Conservation (phyloP, 2,113 vertebrate genomes). For the Empidonax traillii region DNA sequence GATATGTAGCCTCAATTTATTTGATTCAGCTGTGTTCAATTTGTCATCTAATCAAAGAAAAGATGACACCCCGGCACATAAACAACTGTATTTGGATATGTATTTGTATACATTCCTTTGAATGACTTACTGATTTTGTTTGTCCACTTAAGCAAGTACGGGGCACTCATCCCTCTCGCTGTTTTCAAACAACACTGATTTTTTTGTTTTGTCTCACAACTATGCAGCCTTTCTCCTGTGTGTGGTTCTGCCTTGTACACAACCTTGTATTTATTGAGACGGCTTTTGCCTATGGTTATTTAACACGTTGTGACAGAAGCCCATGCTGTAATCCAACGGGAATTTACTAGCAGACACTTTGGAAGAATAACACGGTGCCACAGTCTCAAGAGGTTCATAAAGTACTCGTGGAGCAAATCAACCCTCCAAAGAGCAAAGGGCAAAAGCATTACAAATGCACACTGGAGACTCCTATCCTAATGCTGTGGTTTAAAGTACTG, state of each 20-base stretch:
- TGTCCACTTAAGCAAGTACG: neutral
- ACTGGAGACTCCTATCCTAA: conserved; percentile 13
- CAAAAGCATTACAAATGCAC: conserved; percentile 38
- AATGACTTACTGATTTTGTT: neutral
- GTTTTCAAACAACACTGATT: neutral
- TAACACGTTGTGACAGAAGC: neutral
- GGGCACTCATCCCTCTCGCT: neutral
- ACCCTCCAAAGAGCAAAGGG: conserved; percentile 29
- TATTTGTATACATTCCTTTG: neutral
- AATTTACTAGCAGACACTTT: neutral
- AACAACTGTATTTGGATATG: neutral
- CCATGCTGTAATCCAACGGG: neutral
- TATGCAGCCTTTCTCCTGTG: neutral
- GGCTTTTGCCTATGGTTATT: neutral
- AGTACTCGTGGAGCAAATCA: neutral
- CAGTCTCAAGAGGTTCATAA: conserved; percentile 28
- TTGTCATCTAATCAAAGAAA: neutral
- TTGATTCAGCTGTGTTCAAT: neutral
- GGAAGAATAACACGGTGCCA: neutral
- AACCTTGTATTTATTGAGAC: neutral
- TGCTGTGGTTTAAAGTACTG: conserved; percentile 6
- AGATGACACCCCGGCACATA: neutral
- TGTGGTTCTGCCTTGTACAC: neutral
- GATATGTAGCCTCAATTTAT: neutral
- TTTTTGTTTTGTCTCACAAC: neutral